phyloP scores from a whole-genome alignment of 2,113 vertebrate genomes.

The Entelurus aequoreus region DNA sequence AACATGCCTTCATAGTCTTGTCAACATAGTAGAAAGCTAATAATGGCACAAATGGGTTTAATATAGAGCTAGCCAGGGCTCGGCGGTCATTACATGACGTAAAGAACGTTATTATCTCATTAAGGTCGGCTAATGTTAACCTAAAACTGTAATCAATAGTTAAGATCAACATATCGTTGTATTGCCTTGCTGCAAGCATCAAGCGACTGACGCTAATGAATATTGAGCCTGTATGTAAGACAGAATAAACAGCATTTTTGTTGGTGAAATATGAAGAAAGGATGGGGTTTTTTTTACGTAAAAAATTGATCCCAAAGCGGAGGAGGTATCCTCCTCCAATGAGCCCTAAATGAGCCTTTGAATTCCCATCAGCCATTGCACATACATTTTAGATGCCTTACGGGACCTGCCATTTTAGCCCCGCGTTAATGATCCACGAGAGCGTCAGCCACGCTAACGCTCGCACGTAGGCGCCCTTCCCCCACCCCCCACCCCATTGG shows the following conservation, averaged over 20 bases:
- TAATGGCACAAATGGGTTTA: no score
- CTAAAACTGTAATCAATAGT: slow-evolving; percentile 3
- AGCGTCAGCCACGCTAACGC: slow-evolving; percentile 54
- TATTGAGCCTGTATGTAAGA: no score
- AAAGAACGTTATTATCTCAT: background rate
- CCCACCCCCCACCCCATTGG: slow-evolving; percentile 11
- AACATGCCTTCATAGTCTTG: no score
- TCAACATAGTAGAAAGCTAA: no score
- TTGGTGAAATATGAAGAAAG: background rate
- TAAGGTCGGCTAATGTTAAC: slow-evolving; percentile 6
- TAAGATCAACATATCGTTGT: background rate
- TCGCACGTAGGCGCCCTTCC: slow-evolving; percentile 41
- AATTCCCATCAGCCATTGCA: slow-evolving; percentile 37
- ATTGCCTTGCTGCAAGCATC: background rate
- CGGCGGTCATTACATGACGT: no score
- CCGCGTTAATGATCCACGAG: slow-evolving; percentile 54
- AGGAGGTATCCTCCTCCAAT: slow-evolving; percentile 22
- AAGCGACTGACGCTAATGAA: background rate
- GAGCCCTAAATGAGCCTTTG: slow-evolving; percentile 34
- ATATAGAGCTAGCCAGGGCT: no score
- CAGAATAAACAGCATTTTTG: no score
- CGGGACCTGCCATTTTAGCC: slow-evolving; percentile 57
- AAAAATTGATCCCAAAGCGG: slow-evolving; percentile 6
- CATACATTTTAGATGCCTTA: slow-evolving; percentile 48
- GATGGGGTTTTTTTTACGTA: background rate